Evolutionary conservation across 1,140 invertebrate species (phyloP), one percentile per base, ranked within the genome.

Genomic region (Epicauta chinensis): DNA sequence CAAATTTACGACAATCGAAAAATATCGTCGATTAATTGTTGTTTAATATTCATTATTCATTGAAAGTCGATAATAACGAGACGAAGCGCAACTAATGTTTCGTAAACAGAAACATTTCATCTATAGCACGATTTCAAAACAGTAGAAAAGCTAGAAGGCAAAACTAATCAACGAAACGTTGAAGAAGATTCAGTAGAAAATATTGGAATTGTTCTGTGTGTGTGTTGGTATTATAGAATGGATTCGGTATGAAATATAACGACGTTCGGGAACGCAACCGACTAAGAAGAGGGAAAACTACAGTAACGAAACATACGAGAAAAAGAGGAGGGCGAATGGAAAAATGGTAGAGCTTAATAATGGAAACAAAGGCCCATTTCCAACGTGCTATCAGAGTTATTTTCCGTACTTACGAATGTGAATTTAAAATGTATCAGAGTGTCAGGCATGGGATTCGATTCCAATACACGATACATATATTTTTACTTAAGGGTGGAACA

Each of bases 401-500:
- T 61, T 54, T 58, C 51, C 59, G 53, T 60, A 56, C 55, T 61
- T 63, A 61, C 63, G 64, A 64, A 65, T 65, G 65, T 55, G 63
- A 67, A 67, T 67, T 67, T 67, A 65, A 66, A 67, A 65, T 62
- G 63, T 63, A 64, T 58, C 51, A 63, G 60, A 61, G 64, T 63
- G 64, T 62, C 64, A 61, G 55, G 49, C 43, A 42, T 43, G 58
- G 59, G 62, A 65, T 66, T 63, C 66, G 60, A 67, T 67, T 65
- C 59, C 65, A 60, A 63, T 65, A 59, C 59, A 60, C 63, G 64
- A 67, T 67, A 68, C 66, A 68, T 65, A 68, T 67, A 67, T 68
- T 68, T 66, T 66, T 67, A 68, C 66, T 68, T 68, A 68, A 65
- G 66, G 65, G 59, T 51, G 59, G 57, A 56, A 55, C 58, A 37